Evolutionary conservation across 1,140 invertebrate species (phyloP), one percentile per base, ranked within the genome.

Genomic region (Patella vulgata): DNA sequence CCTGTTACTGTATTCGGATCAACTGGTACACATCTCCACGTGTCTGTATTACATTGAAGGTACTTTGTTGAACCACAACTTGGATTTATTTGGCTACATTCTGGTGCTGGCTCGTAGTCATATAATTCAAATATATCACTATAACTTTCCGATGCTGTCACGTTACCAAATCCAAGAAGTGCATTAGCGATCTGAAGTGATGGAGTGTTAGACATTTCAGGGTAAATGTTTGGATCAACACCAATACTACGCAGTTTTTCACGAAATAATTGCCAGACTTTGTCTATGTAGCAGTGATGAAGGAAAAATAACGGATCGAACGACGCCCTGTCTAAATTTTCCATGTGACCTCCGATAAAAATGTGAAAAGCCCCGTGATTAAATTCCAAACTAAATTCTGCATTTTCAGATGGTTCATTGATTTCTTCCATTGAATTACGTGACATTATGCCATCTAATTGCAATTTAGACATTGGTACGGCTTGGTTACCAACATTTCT

Each of bases 201-300:
- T n/a, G 28, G 48, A 39, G 50, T 47, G 33, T 11, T 40, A 4
- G 9, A 28, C 25, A 57, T 60, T n/a, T 57, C 36, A 9, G 64
- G 64, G 42, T 73, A 65, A 12, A n/a, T 19, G n/a, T 31, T 17
- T 14, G 75, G 69, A 31, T 75, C 56, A 12, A 71, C 63, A 14
- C 61, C 61, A 1, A 42, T 25, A 6, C 3, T 33, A 8, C 70
- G 66, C 54, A 77, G 70, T 17, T 70, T 70, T 12, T 59, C 12
- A 47, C 73, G 50, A 48, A 78, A 80, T 39, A 74, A 50, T 57
- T 80, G 74, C 76, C 76, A 80, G 4, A 80, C 58, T 55, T 78
- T 77, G 63, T 85, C 84, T 19, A 86, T 71, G 68, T 82, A 84
- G n/a, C 71, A 66, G 68, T 86, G 85, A 64, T 84, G 83, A 63